Evolutionary conservation across 1,140 invertebrate genomes (phyloP).

Genomic region (Conus betulinus): DNA sequence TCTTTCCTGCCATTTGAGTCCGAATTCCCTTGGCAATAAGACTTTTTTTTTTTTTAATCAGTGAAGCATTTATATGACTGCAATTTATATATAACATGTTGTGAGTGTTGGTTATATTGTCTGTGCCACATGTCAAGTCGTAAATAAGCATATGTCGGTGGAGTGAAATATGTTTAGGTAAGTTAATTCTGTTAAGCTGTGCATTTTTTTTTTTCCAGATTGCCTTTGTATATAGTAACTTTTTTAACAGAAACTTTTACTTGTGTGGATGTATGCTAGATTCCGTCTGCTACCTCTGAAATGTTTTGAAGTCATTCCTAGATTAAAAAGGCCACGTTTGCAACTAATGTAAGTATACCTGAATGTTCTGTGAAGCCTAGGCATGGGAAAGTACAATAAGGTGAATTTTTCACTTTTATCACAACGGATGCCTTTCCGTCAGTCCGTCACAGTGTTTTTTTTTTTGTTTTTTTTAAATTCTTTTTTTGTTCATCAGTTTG

Average conservation of each 20-base stretch:
- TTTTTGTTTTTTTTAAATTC: neutral
- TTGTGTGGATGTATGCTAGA: slow-evolving; percentile 9
- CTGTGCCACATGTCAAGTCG: neutral
- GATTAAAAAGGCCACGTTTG: neutral
- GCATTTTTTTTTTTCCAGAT: slow-evolving; percentile 12
- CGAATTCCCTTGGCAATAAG: slow-evolving; percentile 20
- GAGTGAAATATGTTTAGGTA: neutral
- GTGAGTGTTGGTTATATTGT: neutral
- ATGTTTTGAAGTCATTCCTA: slow-evolving; percentile 12
- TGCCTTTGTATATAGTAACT: slow-evolving; percentile 5
- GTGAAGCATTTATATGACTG: neutral
- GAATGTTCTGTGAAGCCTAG: neutral
- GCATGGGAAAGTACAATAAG: neutral
- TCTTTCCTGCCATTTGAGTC: neutral
- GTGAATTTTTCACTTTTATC: neutral
- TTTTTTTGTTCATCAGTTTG: neutral
- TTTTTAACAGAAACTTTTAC: neutral
- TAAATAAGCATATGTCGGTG: neutral
- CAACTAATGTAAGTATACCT: neutral
- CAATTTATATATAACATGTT: neutral
- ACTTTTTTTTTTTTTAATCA: neutral
- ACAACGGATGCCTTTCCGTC: neutral
- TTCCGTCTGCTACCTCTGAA: slow-evolving; percentile 25
- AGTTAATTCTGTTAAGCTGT: neutral
- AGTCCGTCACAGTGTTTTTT: neutral